Evolutionary conservation across 2,113 vertebrate genomes (phyloP), one percentile per base, ranked within the genome.

Genomic region (Scophthalmus maximus): DNA sequence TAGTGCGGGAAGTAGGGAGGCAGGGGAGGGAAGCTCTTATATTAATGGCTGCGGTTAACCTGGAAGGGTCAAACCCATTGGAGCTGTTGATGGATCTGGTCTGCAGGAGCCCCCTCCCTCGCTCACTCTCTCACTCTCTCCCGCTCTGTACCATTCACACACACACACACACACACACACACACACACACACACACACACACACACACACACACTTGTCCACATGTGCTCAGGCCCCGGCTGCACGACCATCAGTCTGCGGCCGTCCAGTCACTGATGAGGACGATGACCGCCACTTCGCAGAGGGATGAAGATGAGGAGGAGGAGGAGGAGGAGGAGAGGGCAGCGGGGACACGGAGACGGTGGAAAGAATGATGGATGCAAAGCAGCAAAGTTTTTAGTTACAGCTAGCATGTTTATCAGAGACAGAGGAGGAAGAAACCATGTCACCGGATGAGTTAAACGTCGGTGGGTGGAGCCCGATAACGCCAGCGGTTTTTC

Each of bases 31-130:
- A 89, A 93, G 93, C 94, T 93, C 94, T 95, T 95, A 75, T 86
- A 96, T 96, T 96, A 96, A 98, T 98, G 95, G 92, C 93, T 94
- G 94, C 90, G 91, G 95, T 96, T 96, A 93, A 96, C 95, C 96
- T 95, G 94, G 87, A 93, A 92, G 94, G 96, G 97, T 98, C 96
- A 98, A 97, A 98, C 95, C 94, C 95, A 98, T 98, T 95, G 93
- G 93, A 95, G 92, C 91, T 93, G 93, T 93, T 97, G 96, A 97
- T 95, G 94, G 95, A 98, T 96, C 93, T 96, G 94, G 94, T 96
- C 94, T 96, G 96, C 91, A 79, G 94, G 92, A 94, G 91, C 91
- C 55, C 46, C 53, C 68, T 52, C 27, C 34, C 70, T 34, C 62
- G 20, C 52, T 32, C 52, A 11, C 29, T 56, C 18, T 11, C 53